Conservation (phyloP, 2,888 invertebrate genomes). For the Napeogenes sylphis region DNA sequence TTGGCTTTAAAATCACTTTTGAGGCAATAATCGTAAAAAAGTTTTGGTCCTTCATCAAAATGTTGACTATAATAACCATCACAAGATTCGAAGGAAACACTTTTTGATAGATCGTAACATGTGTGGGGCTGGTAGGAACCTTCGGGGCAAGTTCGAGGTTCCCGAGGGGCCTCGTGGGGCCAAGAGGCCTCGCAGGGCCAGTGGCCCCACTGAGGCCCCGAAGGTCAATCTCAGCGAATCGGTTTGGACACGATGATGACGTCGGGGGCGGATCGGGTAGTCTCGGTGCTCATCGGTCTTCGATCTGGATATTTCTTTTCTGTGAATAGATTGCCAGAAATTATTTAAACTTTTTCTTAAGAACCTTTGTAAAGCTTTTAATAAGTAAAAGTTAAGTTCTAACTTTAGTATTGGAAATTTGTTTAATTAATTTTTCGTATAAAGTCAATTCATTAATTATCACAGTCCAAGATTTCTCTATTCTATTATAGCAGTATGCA, state of each 20-base stretch:
- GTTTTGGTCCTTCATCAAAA: slow-evolving; percentile 59
- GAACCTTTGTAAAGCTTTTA: too few relatives aligned
- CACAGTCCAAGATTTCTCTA: too few relatives aligned
- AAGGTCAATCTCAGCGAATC: slow-evolving; percentile 74
- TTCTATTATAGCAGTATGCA: too few relatives aligned
- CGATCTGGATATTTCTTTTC: slow-evolving; percentile 68
- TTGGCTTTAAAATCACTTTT: slow-evolving; percentile 66
- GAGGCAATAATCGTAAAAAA: slow-evolving; percentile 64
- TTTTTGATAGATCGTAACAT: slow-evolving; percentile 52
- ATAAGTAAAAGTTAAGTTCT: too few relatives aligned
- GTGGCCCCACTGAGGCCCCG: slow-evolving; percentile 74
- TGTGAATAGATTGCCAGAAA: slow-evolving; percentile 37
- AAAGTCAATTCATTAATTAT: too few relatives aligned
- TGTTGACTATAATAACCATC: slow-evolving; percentile 66
- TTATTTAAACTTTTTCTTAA: too few relatives aligned
- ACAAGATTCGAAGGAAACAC: slow-evolving; percentile 55
- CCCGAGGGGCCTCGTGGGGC: slow-evolving; percentile 44
- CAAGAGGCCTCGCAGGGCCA: slow-evolving; percentile 50
- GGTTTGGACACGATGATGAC: slow-evolving; percentile 84
- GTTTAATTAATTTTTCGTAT: too few relatives aligned
- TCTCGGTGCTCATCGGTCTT: slow-evolving; percentile 87
- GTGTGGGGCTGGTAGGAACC: slow-evolving; percentile 51
- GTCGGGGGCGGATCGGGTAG: slow-evolving; percentile 93
- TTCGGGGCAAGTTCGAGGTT: slow-evolving; percentile 57
- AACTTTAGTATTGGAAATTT: too few relatives aligned